phyloP scores from a whole-genome alignment of 2,888 invertebrate species.

The Tetheella fluctuosa region DNA sequence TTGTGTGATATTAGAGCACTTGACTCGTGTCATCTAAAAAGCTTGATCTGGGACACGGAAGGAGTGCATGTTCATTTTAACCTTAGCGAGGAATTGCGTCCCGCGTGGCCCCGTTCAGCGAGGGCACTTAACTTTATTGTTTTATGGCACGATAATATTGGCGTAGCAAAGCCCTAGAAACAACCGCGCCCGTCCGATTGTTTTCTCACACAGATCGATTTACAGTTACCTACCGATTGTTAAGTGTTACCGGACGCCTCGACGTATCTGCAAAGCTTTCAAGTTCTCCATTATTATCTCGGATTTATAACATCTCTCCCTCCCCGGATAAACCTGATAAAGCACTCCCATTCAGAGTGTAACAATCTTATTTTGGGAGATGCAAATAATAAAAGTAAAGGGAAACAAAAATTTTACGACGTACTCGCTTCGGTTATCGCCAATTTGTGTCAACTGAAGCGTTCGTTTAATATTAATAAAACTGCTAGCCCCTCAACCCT shows the following conservation, averaged over 20 bases:
- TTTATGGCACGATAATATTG: constrained; percentile 66
- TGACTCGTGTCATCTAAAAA: constrained; percentile 25
- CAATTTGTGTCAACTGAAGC: constrained; percentile 82
- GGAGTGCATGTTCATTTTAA: constrained; percentile 27
- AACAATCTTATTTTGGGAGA: constrained; percentile 53
- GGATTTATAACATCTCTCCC: constrained; percentile 21
- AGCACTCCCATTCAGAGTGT: constrained; percentile 27
- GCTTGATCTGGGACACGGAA: constrained; percentile 19
- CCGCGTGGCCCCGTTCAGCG: constrained; percentile 26
- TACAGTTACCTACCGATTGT: constrained; percentile 53
- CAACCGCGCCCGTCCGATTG: constrained; percentile 50
- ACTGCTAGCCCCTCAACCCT: constrained; percentile 78
- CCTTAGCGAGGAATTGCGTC: constrained; percentile 29
- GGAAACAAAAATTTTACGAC: constrained; percentile 68
- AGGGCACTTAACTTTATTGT: constrained; percentile 57
- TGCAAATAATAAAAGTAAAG: constrained; percentile 55
- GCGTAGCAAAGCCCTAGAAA: constrained; percentile 47
- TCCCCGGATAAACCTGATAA: constrained; percentile 24
- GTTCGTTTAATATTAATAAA: constrained; percentile 83
- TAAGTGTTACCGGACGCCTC: constrained; percentile 30
- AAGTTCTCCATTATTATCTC: constrained; percentile 34
- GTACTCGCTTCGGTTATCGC: constrained; percentile 76
- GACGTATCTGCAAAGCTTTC: constrained; percentile 23
- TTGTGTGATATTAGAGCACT: neutral
- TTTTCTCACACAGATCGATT: constrained; percentile 69